Evolutionary conservation across 2,888 invertebrate genomes (phyloP).

Genomic region (Drosophila yooni): DNA sequence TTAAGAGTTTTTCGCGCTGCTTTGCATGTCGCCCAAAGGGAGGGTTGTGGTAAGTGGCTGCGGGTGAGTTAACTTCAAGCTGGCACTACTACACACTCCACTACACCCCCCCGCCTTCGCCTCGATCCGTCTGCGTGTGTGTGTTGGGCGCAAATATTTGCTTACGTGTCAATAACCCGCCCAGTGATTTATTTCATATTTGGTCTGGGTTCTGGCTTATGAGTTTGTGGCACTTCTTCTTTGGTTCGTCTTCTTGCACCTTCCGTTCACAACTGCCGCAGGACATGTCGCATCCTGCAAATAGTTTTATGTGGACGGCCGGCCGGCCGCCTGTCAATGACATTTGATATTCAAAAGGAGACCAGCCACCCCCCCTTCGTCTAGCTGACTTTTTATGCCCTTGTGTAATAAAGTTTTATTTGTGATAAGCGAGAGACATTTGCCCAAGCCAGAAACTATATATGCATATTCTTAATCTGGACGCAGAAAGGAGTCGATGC

Average conservation of each 20-base stretch:
- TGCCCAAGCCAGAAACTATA: background rate
- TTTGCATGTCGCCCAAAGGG: conserved; percentile 61
- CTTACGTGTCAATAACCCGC: conserved; percentile 79
- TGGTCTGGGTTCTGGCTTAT: conserved; percentile 67
- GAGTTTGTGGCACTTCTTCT: conserved; percentile 43
- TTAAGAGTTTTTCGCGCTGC: conserved; percentile 62
- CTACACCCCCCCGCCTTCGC: background rate
- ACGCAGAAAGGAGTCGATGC: background rate
- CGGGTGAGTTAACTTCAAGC: conserved; percentile 42
- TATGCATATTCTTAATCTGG: background rate
- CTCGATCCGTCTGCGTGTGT: conserved; percentile 12
- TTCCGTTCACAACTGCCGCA: conserved; percentile 2
- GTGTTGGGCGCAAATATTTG: conserved; percentile 68
- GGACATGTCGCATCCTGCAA: conserved; percentile 32
- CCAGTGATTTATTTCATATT: conserved; percentile 81
- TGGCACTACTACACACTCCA: conserved; percentile 41
- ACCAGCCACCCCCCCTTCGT: background rate
- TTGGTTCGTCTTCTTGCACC: background rate
- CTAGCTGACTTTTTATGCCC: background rate
- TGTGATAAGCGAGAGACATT: background rate
- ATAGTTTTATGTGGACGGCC: conserved; percentile 62
- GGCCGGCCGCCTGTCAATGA: conserved; percentile 69
- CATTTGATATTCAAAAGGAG: conserved; percentile 69
- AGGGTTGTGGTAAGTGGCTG: conserved; percentile 3
- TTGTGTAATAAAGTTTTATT: conserved; percentile 4